These are phyloP conservation scores for Helogale parvula DNA, from an alignment of 2,113 vertebrate genomes.

Conservation along the genomic window DNA sequence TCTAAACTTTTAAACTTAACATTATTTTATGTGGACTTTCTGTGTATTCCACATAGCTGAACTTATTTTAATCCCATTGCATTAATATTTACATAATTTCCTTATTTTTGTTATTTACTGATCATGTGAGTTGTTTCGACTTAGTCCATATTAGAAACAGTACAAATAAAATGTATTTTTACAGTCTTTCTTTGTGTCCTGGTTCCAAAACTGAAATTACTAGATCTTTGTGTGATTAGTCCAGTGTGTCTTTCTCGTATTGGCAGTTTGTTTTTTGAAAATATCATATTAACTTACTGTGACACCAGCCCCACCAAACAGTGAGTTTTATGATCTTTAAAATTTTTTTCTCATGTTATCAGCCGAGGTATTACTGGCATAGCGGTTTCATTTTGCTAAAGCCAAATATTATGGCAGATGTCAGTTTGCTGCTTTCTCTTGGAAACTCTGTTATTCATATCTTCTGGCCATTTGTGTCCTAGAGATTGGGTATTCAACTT, in stretches of 20 bases:
- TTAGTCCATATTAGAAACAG: conserved; percentile 6
- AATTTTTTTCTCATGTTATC: conserved; percentile 16
- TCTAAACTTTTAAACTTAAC: neutral
- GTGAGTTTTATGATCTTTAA: neutral
- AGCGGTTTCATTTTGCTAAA: neutral
- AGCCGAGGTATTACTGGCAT: neutral
- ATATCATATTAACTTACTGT: neutral
- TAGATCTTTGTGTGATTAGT: neutral
- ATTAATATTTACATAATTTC: neutral
- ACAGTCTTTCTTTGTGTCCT: neutral
- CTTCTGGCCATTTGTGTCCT: neutral
- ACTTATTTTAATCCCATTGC: conserved; percentile 1
- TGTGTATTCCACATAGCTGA: neutral
- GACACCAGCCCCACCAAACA: neutral
- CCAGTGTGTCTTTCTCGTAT: neutral
- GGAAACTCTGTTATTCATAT: neutral
- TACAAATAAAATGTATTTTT: conserved; percentile 17
- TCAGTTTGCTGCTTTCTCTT: neutral
- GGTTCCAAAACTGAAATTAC: conserved; percentile 21
- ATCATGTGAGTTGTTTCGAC: neutral
- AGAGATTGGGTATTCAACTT: neutral
- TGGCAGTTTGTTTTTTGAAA: conserved; percentile 35
- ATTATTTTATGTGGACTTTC: neutral
- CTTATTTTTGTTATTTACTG: conserved; percentile 31
- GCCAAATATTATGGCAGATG: neutral